A percentile compares a stretch with the other conserved stretches of the same genome.
These are phyloP conservation scores for Catharus minimus DNA, from an alignment of 2,113 vertebrate species.

Conservation along the genomic window DNA sequence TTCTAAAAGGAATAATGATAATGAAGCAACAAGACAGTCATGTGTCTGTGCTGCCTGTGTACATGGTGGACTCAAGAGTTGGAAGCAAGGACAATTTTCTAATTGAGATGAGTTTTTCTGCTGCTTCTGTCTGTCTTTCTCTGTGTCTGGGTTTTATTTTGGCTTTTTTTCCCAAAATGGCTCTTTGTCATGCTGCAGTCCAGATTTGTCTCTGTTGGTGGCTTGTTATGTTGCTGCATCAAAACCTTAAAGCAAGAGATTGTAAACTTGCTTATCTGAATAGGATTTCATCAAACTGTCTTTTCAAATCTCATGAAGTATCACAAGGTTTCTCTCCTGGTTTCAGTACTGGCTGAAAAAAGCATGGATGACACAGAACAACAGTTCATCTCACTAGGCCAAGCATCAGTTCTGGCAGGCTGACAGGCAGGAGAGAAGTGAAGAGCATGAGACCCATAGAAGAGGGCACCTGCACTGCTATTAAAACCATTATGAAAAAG, in stretches of 20 bases:
- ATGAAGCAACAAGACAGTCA: background rate
- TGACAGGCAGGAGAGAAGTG: background rate
- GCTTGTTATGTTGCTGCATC: background rate
- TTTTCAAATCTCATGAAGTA: background rate
- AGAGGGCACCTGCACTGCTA: background rate
- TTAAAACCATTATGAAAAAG: background rate
- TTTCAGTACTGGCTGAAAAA: background rate
- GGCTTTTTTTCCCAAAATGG: background rate
- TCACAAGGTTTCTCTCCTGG: background rate
- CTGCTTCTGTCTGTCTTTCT: background rate
- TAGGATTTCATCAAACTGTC: background rate
- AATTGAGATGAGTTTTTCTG: background rate
- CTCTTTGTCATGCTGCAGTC: background rate
- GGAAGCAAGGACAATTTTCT: background rate
- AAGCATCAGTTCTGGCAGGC: background rate
- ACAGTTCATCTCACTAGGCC: background rate
- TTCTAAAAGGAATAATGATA: background rate
- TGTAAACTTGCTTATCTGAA: background rate
- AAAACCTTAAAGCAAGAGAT: background rate
- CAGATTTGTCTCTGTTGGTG: background rate
- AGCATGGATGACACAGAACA: background rate
- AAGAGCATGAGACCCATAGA: background rate
- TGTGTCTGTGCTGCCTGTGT: background rate
- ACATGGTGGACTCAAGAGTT: background rate
- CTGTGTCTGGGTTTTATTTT: accelerated